phyloP scores from a whole-genome alignment of 2,888 invertebrate species.

The Rhagonycha fulva region DNA sequence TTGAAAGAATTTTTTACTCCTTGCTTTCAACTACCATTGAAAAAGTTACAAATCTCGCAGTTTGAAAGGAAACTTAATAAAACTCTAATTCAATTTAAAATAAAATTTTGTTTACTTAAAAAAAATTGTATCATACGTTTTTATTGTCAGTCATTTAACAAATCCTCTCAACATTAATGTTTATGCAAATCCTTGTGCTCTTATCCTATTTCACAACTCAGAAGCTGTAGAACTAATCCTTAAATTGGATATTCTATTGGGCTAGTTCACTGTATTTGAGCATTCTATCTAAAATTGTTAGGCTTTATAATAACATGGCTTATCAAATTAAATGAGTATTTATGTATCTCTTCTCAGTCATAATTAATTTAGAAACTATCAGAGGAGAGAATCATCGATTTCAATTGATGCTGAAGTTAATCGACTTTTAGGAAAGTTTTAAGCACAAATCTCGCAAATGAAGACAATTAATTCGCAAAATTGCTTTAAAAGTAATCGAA shows the following conservation, averaged over 20 bases:
- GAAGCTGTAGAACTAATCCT: not conserved
- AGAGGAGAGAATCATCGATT: not conserved
- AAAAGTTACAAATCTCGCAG: too few species aligned
- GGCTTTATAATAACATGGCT: not conserved
- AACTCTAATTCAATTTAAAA: too few species aligned
- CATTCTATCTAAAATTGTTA: not conserved
- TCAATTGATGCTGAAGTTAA: not conserved
- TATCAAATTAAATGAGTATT: not conserved
- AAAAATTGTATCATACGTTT: not conserved
- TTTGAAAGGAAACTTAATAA: too few species aligned
- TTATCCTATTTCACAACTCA: not conserved
- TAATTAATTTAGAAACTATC: not conserved
- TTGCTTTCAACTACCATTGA: too few species aligned
- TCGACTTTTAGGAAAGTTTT: not conserved
- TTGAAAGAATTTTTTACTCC: too few species aligned
- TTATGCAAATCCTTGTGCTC: not conserved
- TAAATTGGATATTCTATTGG: constrained; percentile 1
- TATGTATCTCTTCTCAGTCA: not conserved
- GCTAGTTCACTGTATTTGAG: not conserved
- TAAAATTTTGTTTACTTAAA: too few species aligned
- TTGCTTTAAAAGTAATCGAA: too few species aligned
- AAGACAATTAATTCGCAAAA: not conserved
- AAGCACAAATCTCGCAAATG: not conserved
- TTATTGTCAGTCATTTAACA: not conserved
- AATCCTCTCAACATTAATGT: not conserved